Evolutionary conservation across 2,888 invertebrate species (phyloP).

Genomic region (Plebejus anna): DNA sequence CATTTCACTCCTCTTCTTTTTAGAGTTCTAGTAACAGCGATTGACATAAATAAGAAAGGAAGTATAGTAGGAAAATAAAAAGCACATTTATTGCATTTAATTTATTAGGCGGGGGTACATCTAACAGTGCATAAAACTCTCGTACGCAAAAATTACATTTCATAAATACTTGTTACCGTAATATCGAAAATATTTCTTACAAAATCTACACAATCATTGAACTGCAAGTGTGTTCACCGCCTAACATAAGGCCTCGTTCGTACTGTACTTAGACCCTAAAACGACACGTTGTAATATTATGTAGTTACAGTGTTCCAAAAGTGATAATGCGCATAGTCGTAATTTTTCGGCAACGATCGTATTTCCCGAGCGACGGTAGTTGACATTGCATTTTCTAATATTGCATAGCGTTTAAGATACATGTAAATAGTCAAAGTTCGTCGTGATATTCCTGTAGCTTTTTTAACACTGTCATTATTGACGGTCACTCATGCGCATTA

Average conservation of each 20-base stretch:
- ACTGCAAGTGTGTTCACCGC: constrained; percentile 6
- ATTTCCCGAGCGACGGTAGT: no score
- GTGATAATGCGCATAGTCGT: no score
- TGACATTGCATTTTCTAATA: no score
- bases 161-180: not conserved
- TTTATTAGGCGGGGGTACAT: constrained; percentile 26
- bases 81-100: not conserved
- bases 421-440: no score
- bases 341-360: no score
- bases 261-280: constrained; percentile 8
- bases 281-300: not conserved
- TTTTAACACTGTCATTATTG: no score
- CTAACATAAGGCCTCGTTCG: constrained; percentile 17
- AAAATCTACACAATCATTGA: not conserved
- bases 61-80: not conserved
- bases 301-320: not conserved
- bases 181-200: constrained; percentile 16
- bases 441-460: no score
- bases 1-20: no score
- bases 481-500: no score
- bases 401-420: no score
- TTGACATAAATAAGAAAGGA: no score
- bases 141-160: constrained; percentile 17
- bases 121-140: constrained; percentile 27
- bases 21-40: no score